Evolutionary conservation across 2,797 vertebrate genomes (phyloP).

Genomic region (Gallirallus australis): DNA sequence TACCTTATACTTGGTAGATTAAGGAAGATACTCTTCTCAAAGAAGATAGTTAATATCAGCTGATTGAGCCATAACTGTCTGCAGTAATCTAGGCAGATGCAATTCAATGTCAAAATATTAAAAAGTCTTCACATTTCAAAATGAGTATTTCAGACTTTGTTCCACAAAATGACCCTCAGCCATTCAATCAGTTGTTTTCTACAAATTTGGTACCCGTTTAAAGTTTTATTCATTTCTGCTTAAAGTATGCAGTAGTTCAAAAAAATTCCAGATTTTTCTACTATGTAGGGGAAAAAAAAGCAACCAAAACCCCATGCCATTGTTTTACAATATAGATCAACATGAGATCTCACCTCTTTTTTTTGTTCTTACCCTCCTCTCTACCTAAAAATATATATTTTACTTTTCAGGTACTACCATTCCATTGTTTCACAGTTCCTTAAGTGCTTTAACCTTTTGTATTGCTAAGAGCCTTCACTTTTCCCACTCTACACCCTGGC

Average conservation of each 20-base stretch:
- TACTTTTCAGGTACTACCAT: neutral
- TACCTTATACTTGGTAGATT: neutral
- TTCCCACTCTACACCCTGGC: neutral
- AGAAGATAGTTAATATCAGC: neutral
- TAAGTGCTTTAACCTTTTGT: neutral
- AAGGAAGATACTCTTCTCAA: neutral
- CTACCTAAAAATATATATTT: neutral
- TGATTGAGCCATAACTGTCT: neutral
- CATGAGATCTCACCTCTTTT: rapidly evolving
- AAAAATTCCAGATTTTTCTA: neutral
- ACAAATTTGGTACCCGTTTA: neutral
- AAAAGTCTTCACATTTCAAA: neutral
- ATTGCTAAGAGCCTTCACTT: neutral
- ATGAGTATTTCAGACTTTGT: neutral
- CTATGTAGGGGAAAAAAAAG: rapidly evolving
- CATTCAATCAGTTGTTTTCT: neutral
- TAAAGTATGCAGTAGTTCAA: neutral
- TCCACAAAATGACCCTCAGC: neutral
- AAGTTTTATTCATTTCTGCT: neutral
- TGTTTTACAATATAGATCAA: neutral
- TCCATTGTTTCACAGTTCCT: neutral
- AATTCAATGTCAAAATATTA: neutral
- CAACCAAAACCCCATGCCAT: neutral
- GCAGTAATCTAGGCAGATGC: neutral
- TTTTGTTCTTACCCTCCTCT: neutral